Conservation (phyloP, 2,888 invertebrate species). For the Lasioglossum morio region DNA sequence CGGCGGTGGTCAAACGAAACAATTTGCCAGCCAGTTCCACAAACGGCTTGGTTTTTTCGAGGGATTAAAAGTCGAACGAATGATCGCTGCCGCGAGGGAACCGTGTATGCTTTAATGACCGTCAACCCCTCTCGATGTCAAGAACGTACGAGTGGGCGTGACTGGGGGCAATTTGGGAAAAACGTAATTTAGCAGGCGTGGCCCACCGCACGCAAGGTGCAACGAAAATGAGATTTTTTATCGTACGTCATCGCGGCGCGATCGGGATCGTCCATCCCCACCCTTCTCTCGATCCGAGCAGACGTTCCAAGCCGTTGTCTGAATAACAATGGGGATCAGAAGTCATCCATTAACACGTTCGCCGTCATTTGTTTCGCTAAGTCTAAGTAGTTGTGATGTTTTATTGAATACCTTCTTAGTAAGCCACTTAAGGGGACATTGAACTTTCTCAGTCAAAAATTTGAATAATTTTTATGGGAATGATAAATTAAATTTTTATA, state of each 20-base stretch:
- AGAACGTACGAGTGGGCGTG: conserved; percentile 75
- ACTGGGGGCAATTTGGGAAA: conserved; percentile 77
- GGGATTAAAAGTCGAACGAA: conserved; percentile 59
- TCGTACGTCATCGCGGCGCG: conserved; percentile 77
- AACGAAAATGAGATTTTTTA: conserved; percentile 83
- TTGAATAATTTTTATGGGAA: no score
- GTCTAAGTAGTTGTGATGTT: not conserved
- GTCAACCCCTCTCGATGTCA: conserved; percentile 70
- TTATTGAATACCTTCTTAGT: not conserved
- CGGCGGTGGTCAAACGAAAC: conserved; percentile 21
- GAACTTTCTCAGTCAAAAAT: no score
- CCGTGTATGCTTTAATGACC: conserved; percentile 63
- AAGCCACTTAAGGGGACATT: not conserved
- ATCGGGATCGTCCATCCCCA: conserved; percentile 24
- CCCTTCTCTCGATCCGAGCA: conserved; percentile 19
- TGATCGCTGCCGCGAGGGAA: conserved; percentile 45
- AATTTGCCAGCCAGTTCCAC: conserved; percentile 44
- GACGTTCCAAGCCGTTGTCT: not conserved
- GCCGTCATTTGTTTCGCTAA: not conserved
- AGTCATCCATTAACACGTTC: not conserved
- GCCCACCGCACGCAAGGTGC: conserved; percentile 79
- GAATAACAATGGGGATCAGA: conserved; percentile 8
- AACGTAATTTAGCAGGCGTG: conserved; percentile 80
- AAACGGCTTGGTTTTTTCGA: conserved; percentile 39
- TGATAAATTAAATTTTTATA: no score